Percentiles rank a stretch among this genome's conserved stretches.
phyloP scores from a whole-genome alignment of 2,113 vertebrate species.

The Nansenia antarctica region DNA sequence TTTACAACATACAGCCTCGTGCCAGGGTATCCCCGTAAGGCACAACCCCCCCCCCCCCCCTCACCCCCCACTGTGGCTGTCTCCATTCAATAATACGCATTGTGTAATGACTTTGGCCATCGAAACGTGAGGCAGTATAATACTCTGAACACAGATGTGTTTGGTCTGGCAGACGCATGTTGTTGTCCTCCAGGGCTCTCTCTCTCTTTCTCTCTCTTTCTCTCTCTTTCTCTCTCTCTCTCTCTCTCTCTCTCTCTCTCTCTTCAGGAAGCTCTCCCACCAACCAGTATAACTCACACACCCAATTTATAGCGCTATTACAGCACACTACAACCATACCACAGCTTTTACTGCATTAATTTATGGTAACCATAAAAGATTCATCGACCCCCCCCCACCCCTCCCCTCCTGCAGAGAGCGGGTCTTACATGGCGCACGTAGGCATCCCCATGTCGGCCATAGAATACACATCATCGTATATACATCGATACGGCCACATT shows the following conservation, averaged over 20 bases:
- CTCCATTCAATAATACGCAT: slow-evolving; percentile 3
- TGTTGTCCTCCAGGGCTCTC: neutral
- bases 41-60: neutral
- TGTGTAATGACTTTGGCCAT: slow-evolving; percentile 3
- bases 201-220: neutral
- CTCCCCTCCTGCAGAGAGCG: slow-evolving; percentile 15
- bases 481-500: neutral
- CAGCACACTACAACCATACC: slow-evolving; percentile 23
- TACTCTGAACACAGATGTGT: neutral
- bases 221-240: neutral
- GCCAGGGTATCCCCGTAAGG: neutral
- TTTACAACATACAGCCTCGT: neutral
- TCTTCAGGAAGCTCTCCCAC: no score
- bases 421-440: slow-evolving; percentile 15
- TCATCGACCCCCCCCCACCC: slow-evolving; percentile 6
- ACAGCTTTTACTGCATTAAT: slow-evolving; percentile 27
- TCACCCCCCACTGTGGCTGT: neutral
- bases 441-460: neutral
- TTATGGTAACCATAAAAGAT: slow-evolving; percentile 28
- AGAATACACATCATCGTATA: neutral
- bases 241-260: neutral
- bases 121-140: slow-evolving; percentile 1
- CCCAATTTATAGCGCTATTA: slow-evolving; percentile 34
- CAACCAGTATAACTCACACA: neutral
- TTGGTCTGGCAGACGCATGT: neutral